phyloP scores from a whole-genome alignment of 1,140 invertebrate genomes.

The Monochamus saltuarius region DNA sequence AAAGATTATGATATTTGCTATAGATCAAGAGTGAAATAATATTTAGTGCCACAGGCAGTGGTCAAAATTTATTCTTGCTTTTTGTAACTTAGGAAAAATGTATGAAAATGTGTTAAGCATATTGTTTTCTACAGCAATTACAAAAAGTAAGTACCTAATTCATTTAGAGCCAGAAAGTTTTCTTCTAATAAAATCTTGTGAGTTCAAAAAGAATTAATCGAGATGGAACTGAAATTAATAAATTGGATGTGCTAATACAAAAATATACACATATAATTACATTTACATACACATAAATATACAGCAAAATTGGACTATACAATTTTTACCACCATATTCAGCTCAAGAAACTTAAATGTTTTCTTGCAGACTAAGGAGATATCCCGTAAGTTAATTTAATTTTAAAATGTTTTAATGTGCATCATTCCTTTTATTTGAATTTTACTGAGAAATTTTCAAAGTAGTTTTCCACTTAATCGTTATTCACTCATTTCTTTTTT shows the following conservation, averaged over 20 bases:
- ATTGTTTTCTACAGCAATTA: no score
- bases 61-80: no score
- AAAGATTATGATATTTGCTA: no score
- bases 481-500: conserved; percentile 3
- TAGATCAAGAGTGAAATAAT: no score
- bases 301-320: neutral
- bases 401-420: conserved; percentile 13
- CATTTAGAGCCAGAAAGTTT: neutral
- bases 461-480: conserved; percentile 19
- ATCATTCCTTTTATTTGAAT: conserved; percentile 1
- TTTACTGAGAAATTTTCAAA: conserved; percentile 16
- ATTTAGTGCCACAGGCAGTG: no score
- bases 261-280: neutral
- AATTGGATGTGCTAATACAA: neutral
- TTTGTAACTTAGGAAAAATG: neutral
- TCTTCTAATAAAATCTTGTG: neutral
- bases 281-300: neutral
- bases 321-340: neutral
- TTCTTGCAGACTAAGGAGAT: conserved; percentile 29
- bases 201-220: neutral
- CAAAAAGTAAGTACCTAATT: neutral
- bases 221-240: neutral
- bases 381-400: conserved; percentile 22
- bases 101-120: no score
- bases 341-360: conserved; percentile 28